Base-by-base conservation (phyloP, 2,888 invertebrate genomes). In the Cantharis rustica region DNA sequence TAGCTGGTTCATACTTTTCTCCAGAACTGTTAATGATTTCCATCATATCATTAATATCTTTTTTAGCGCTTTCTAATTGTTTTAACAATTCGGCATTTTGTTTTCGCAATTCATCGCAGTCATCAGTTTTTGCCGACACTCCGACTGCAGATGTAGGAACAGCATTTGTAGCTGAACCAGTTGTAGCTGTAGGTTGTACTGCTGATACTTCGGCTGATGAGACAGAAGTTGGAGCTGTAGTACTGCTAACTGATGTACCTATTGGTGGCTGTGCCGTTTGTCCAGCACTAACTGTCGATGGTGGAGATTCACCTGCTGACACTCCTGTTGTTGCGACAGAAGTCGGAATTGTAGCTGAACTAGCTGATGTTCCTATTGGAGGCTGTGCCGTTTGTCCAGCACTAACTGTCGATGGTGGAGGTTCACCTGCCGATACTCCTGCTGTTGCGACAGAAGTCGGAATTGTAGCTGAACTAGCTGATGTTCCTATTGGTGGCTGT, bases 21-120 rank as follows among this genome's bases (percentile, higher is more conserved):
- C 16, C 31, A 1, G 47, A n/a, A 47, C n/a, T 47, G 10, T 68
- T 68, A 17, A 84, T 73, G 73, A 83, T 83, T n/a, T 83, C 81
- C 15, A 85, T 13, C 69, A 84, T 73, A 61, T 82, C 80, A 16
- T 71, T 70, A 17, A 84, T 83, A 78, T 85, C 83, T 27, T 73
- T 77, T 17, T 81, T 83, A 72, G 73, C 26, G 5, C 15, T 75
- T 10, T 70, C 73, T 23, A 73, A 20, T 63, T 77, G 61, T 62
- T 69, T 64, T 62, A n/a, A 7, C 4, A 47, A n/a, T n/a, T 47
- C 47, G 47, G 47, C 47, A 47, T 47, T 47, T 47, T n/a, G 47
- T n/a, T n/a, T n/a, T n/a, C 26, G 63, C 17, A 71, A 17, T 71
- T 61, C 61, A 23, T 71, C 71, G 16, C 61, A 62, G 13, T 71